Percentiles rank a stretch among this genome's conserved stretches.
These are phyloP conservation scores for Andrena minutula DNA, from an alignment of 2,888 invertebrate genomes.

Conservation along the genomic window DNA sequence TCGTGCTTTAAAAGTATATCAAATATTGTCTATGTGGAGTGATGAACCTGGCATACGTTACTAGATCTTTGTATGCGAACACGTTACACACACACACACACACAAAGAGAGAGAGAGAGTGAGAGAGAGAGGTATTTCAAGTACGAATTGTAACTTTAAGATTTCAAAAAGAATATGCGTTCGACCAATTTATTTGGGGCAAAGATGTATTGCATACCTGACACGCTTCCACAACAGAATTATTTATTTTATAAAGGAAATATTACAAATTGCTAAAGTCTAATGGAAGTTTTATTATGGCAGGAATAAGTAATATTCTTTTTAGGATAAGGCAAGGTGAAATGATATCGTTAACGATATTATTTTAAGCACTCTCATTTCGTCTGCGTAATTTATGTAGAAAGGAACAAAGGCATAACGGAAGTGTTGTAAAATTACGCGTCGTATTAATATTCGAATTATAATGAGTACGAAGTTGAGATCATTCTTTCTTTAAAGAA, in stretches of 20 bases:
- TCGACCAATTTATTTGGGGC: slow-evolving; percentile 21
- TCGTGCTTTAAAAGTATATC: slow-evolving; percentile 38
- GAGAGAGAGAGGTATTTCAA: slow-evolving; percentile 11
- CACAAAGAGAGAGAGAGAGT: neutral
- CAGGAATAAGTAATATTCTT: slow-evolving; percentile 22
- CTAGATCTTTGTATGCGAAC: slow-evolving; percentile 31
- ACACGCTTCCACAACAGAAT: slow-evolving; percentile 32
- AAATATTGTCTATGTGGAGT: slow-evolving; percentile 39
- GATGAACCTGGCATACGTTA: slow-evolving; percentile 33
- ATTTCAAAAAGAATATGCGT: slow-evolving; percentile 19
- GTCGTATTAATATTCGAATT: slow-evolving; percentile 13
- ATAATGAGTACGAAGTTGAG: slow-evolving; percentile 28
- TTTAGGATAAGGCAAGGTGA: slow-evolving; percentile 18
- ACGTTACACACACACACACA: slow-evolving; percentile 7
- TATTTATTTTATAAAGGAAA: slow-evolving; percentile 39
- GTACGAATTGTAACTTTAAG: slow-evolving; percentile 37
- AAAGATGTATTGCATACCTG: slow-evolving; percentile 17
- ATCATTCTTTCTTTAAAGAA: slow-evolving; percentile 54
- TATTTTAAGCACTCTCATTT: slow-evolving; percentile 33
- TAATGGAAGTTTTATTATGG: slow-evolving; percentile 33
- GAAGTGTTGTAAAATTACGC: slow-evolving; percentile 38
- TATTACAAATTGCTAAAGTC: slow-evolving; percentile 19
- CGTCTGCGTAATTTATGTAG: slow-evolving; percentile 23
- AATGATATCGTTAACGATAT: slow-evolving; percentile 26
- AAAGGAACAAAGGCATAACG: slow-evolving; percentile 27